phyloP scores from a whole-genome alignment of 1,140 invertebrate genomes.

The Catajapyx aquilonaris region DNA sequence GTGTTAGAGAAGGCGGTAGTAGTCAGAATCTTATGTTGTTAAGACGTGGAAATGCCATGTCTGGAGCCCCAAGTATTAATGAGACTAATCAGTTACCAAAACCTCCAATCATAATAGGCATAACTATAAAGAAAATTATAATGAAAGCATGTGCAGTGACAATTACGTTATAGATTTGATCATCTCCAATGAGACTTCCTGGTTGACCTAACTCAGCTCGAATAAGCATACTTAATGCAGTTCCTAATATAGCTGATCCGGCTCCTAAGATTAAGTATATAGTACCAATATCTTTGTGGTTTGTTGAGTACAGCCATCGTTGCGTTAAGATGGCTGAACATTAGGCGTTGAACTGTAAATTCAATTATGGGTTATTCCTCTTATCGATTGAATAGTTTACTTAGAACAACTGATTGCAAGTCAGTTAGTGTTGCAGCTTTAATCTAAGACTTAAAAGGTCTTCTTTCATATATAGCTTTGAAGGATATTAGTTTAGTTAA shows the following conservation, averaged over 20 bases:
- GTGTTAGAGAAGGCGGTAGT: constrained; percentile 32
- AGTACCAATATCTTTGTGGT: constrained; percentile 55
- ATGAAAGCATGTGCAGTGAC: constrained; percentile 49
- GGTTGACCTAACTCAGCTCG: constrained; percentile 38
- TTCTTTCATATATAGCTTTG: too few relatives aligned
- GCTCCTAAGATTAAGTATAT: constrained; percentile 49
- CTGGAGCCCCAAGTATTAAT: constrained; percentile 41
- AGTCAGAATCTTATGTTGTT: constrained; percentile 63
- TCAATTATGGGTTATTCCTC: too few relatives aligned
- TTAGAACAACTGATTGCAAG: too few relatives aligned
- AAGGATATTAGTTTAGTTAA: too few relatives aligned
- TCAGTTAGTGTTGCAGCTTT: too few relatives aligned
- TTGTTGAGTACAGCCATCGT: constrained; percentile 33
- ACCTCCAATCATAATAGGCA: constrained; percentile 52
- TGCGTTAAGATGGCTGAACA: constrained; percentile 26
- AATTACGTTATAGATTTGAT: constrained; percentile 47
- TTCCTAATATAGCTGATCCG: constrained; percentile 39
- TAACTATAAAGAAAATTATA: constrained; percentile 63
- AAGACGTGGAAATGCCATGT: constrained; percentile 53
- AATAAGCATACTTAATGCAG: constrained; percentile 37
- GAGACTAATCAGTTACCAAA: constrained; percentile 58
- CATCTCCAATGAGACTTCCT: constrained; percentile 34
- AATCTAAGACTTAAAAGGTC: too few relatives aligned
- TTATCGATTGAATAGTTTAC: too few relatives aligned
- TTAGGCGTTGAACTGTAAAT: too few relatives aligned